Evolutionary conservation across 1,140 invertebrate genomes (phyloP), one percentile per base, ranked within the genome.

Genomic region (Zaprionus camerounensis): DNA sequence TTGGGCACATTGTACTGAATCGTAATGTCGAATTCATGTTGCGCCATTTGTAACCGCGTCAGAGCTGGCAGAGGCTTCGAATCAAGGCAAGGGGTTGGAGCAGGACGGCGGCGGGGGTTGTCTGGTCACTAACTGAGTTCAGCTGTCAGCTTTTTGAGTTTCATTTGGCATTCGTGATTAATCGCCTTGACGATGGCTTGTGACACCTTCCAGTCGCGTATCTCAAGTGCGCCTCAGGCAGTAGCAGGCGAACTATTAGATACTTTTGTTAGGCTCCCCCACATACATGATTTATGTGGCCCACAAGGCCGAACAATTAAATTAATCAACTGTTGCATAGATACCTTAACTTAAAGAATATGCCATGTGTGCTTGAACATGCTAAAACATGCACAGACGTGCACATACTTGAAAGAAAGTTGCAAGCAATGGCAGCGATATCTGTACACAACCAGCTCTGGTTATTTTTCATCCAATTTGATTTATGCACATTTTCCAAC

Each of bases 41-140:
- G 70, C 85, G 82, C 85, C 85, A 90, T 90, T 90, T 90, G 85
- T 88, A 88, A 88, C 44, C 59, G 34, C 57, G 68, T 81, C 71
- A 63, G 44, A 71, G 51, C 55, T 71, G 79, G 71, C 75, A 51
- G 44, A 28, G 57, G 66, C 26, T 17, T 56, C 53, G 34, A 64
- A 63, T 61, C 49, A 36, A n/a, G 38, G 26, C 7, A 41, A 31
- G 36, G 26, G 49, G 5, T 20, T 49, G 1, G 36, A 22, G 46
- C 11, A 11, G 17, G 4, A 13, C 2, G 17, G 46, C n/a, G 20
- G 20, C 7, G 3, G 12, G 38, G 38, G 15, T n/a, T 15, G 5
- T 41, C 0, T 22, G 26, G 17, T 15, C 26, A 38, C 41, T 26
- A 56, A 71, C 53, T 57, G 70, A 71, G 59, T 44, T 46, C 34